Evolutionary conservation across 1,140 invertebrate genomes (phyloP), one percentile per base, ranked within the genome.

Genomic region (Papilio machaon): DNA sequence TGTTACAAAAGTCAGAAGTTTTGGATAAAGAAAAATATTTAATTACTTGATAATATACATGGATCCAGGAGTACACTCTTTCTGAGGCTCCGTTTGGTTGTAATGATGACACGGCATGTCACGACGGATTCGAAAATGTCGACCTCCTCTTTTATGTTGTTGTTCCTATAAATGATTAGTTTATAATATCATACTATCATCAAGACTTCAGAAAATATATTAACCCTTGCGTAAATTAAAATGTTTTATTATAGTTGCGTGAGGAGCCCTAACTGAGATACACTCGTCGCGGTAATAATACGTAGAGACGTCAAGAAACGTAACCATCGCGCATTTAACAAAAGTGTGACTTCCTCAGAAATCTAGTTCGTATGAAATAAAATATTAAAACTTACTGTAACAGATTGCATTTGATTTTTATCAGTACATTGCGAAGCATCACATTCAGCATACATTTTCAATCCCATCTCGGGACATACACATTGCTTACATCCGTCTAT

Each of bases 401-500:
- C 54, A 30, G 77, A 47, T 49, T 58, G 15, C 30, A 67, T 64
- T 79, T 79, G 35, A 54, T 47, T 15, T 46, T 83, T 81, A n/a
- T 87, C 83, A 54, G 89, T 86, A 79, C 92, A 94, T 10, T 86
- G 58, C 19, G 85, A 80, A 10, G 80, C 73, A 4, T 91, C 89
- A 67, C 93, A 94, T 0, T 84, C 78, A 0, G 92, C 91, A 75
- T 91, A 92, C 13, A 84, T 84, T 79, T 87, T 92, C 19, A 94
- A 82, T 0, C 92, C 93, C 81, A 91, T 86, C 6, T 93, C 93
- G 1, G 92, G 88, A 82, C 93, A 94, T 1, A 91, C 78, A 79
- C 93, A 94, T 35, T 90, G 74, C 75, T 91, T 91, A 64, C 93
- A 93, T 9, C 87, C 92, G 17, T 85, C 75, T 10, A 83, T 81